Evolutionary conservation across 53 echinoderm and acorn worm genomes (phyloP), one percentile per base, ranked within the genome.

Genomic region (Crossaster papposus): DNA sequence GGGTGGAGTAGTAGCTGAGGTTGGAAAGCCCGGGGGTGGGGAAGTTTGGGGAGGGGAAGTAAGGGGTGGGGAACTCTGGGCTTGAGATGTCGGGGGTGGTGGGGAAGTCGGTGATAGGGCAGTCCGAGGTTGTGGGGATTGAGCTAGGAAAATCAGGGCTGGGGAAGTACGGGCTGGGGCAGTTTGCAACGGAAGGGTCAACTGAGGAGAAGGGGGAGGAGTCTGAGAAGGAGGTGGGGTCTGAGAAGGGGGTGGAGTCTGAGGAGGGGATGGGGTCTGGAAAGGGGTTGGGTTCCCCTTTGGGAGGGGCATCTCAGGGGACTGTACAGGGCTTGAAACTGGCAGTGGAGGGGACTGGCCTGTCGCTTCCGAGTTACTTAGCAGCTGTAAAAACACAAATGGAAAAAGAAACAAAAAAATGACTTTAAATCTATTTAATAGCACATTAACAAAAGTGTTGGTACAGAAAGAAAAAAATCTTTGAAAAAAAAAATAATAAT

Each of bases 331-430:
- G 53, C 75, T 87, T 28, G 87, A 63, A 58, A 51, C 77, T 77
- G 33, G 76, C 87, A 87, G 62, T 62, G 87, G 77, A 76, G 75
- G 58, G 62, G 87, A 87, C 55, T 64, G 77, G 63, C 77, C 77
- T 24, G 58, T 75, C 29, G 72, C 22, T 4, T 75, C 87, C 58
- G 37, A 36, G 22, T 87, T 87, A 87, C 77, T 77, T 2, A 75
- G 54, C 75, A 20, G 77, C 87, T 87, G 87, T 62, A 76, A 62
- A 75, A 55, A 87, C 24, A 36, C 4, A 86, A 17, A n/a, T n/a
- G n/a, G 8, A 77, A 29, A 86, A 64, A 24, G 36, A 9, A 34
- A 74, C 0, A 51, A 51, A 38, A 20, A 3, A 79, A 29, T 31
- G 26, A 26, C 28, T 79, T 68, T 68, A 68, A 18, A 18, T 58